Evolutionary conservation across 2,113 vertebrate species (phyloP).

Genomic region (Octodon degus): DNA sequence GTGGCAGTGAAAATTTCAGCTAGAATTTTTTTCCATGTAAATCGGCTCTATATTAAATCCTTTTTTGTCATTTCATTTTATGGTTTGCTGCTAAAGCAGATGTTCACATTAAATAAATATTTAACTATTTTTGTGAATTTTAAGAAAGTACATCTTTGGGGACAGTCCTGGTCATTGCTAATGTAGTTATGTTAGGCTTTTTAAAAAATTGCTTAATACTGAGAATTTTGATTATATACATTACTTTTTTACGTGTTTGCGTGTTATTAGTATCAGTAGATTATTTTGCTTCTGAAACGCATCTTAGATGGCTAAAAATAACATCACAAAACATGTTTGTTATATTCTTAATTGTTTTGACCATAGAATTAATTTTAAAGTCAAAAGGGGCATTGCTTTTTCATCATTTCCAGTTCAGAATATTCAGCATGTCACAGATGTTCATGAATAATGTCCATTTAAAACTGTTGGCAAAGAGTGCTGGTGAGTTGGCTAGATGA

Average conservation of each 20-base stretch:
- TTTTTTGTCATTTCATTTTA: slow-evolving; percentile 76
- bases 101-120: slow-evolving; percentile 74
- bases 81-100: slow-evolving; percentile 62
- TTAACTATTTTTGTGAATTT: slow-evolving; percentile 70
- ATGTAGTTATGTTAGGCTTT: neutral
- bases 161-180: slow-evolving; percentile 57
- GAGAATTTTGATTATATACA: neutral
- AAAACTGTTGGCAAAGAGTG: slow-evolving; percentile 93
- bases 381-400: slow-evolving; percentile 93
- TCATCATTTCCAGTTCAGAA: slow-evolving; percentile 90
- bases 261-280: slow-evolving; percentile 55
- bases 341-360: slow-evolving; percentile 90
- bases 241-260: slow-evolving; percentile 34
- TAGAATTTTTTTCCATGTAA: slow-evolving; percentile 63
- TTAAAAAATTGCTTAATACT: neutral
- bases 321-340: slow-evolving; percentile 84
- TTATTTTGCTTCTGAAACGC: slow-evolving; percentile 70
- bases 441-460: slow-evolving; percentile 99
- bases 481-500: slow-evolving; percentile 95
- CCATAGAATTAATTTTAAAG: slow-evolving; percentile 94
- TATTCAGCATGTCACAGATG: slow-evolving; percentile 97
- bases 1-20: slow-evolving; percentile 61
- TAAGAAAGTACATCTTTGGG: slow-evolving; percentile 65
- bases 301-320: slow-evolving; percentile 80
- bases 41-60: slow-evolving; percentile 65